These are phyloP conservation scores for Acrossocheilus wenchowensis DNA, from an alignment of 2,797 vertebrate species.

Conservation along the genomic window DNA sequence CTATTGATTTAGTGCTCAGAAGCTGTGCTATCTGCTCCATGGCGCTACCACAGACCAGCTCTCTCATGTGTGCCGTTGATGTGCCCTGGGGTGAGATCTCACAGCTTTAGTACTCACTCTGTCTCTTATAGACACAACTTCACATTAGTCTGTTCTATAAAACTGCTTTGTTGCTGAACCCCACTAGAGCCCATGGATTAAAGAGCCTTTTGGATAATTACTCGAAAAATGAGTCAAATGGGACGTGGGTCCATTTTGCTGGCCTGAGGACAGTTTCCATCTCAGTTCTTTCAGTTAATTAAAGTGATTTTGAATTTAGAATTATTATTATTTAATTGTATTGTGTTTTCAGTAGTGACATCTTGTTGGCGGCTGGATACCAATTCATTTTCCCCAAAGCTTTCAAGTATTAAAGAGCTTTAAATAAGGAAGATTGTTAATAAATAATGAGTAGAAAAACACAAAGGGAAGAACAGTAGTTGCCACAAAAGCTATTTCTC, in stretches of 20 bases:
- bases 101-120: slow-evolving; percentile 27
- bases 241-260: slow-evolving; percentile 1
- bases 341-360: not conserved
- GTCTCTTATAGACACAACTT: slow-evolving; percentile 16
- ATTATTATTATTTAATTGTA: not conserved
- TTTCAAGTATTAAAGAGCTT: slow-evolving; percentile 2
- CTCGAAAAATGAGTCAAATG: slow-evolving; percentile 23
- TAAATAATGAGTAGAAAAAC: slow-evolving; percentile 22
- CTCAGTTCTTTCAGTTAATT: slow-evolving; percentile 2
- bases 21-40: slow-evolving; percentile 39
- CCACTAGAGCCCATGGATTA: slow-evolving; percentile 13
- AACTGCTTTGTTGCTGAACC: slow-evolving; percentile 31
- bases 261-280: not conserved
- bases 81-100: slow-evolving; percentile 51
- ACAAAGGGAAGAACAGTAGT: not conserved
- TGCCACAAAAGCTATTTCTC: not conserved
- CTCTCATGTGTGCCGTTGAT: slow-evolving; percentile 50
- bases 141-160: slow-evolving; percentile 28
- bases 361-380: not conserved
- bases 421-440: not conserved
- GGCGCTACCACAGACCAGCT: slow-evolving; percentile 33
- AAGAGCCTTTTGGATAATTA: slow-evolving; percentile 47
- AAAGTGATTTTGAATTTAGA: not conserved
- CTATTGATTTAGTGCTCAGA: slow-evolving; percentile 59
- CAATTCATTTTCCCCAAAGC: slow-evolving; percentile 3